Conservation (phyloP, 2,888 invertebrate genomes). For the Ramazzottius varieornatus region DNA sequence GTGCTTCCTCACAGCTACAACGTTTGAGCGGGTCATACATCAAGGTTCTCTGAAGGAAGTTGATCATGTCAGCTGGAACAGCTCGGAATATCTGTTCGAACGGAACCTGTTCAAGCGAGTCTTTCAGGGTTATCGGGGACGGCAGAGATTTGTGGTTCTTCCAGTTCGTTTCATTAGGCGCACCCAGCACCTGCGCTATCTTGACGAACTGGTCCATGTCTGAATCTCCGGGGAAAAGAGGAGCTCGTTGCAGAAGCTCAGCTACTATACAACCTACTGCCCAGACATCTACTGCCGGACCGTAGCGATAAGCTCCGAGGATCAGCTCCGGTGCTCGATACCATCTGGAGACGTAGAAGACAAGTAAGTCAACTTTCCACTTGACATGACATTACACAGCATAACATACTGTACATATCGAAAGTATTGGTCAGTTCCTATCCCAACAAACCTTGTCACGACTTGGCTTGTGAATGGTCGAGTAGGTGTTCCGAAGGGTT, state of each 20-base stretch:
- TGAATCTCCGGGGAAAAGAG: constrained; percentile 82
- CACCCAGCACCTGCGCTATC: constrained; percentile 81
- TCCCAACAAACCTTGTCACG: constrained; percentile 45
- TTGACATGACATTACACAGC: background rate
- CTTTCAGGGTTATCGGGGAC: background rate
- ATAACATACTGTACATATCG: background rate
- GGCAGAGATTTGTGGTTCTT: background rate
- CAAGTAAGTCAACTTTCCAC: background rate
- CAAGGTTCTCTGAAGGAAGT: background rate
- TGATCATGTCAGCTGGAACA: background rate
- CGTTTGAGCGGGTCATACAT: background rate
- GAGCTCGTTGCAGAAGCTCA: constrained; percentile 58
- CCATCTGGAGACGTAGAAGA: constrained; percentile 17
- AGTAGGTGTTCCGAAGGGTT: constrained; percentile 84
- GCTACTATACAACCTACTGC: constrained; percentile 92
- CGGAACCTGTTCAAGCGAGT: background rate
- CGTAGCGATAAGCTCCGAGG: constrained; percentile 79
- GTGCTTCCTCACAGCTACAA: background rate
- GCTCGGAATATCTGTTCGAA: constrained; percentile 1
- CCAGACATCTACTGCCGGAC: constrained; percentile 96
- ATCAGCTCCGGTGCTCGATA: constrained; percentile 64
- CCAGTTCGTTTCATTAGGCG: constrained; percentile 40
- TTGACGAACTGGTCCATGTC: constrained; percentile 83
- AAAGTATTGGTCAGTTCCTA: background rate
- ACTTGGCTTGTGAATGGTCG: constrained; percentile 90